Evolutionary conservation across 2,797 vertebrate species (phyloP), one percentile per base, ranked within the genome.

Genomic region (Notolabrus celidotus): DNA sequence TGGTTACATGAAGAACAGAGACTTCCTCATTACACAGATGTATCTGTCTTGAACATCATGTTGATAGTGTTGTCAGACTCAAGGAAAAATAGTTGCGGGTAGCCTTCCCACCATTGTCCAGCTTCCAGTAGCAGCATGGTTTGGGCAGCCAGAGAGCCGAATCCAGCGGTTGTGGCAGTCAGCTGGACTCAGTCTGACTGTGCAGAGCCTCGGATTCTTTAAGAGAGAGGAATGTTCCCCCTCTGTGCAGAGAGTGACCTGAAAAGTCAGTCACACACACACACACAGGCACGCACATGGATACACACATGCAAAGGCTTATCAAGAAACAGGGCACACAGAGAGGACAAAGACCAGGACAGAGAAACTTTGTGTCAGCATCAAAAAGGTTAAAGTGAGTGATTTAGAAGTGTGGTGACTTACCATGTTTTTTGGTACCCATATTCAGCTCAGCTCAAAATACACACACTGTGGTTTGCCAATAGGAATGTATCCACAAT

Each of bases 171-270:
- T 85, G 80, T 79, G 85, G 77, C 58, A 31, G 76, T 77, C 38
- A 41, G 65, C 65, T 84, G 86, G 78, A 78, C 70, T 39, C 45
- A n/a, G 68, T 75, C 23, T 4, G 10, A 59, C 31, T 64, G 50
- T 46, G 66, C 60, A 49, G 56, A 72, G 77, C 51, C 58, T 71
- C 63, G 19, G 59, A 79, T 77, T 80, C 71, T 57, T 56, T n/a
- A 60, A 72, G 66, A 78, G 80, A 85, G 68, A 83, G 77, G 87
- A 92, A 89, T 91, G 83, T 89, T 46, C 81, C 73, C 73, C 29
- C 50, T 68, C 65, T 38, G 59, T 69, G 52, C 75, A 58, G 25
- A 34, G 57, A 67, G 54, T 79, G 82, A 79, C 81, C 72, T 71
- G 41, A 86, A 82, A 66, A 77, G 47, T 59, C 70, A 73, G n/a